A percentile compares a stretch with the other conserved stretches of the same genome.
These are phyloP conservation scores for Meleagris gallopavo DNA, from an alignment of 2,113 vertebrate genomes.

Conservation along the genomic window DNA sequence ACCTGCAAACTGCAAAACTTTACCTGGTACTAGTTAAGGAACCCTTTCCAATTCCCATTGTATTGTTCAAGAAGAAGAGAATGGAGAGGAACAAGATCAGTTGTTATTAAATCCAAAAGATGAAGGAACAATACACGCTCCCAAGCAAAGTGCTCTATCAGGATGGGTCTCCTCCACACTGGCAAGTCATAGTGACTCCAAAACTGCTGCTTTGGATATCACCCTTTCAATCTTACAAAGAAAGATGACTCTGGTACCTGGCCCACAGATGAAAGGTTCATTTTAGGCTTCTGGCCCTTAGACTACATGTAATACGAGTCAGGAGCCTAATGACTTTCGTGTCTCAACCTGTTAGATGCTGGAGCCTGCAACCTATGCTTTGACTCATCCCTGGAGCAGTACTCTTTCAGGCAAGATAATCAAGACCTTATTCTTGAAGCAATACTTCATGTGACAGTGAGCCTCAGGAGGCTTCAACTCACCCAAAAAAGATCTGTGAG, in stretches of 20 bases:
- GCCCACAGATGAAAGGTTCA: constrained; percentile 71
- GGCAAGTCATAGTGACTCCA: constrained; percentile 10
- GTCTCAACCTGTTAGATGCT: constrained; percentile 61
- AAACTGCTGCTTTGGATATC: constrained; percentile 53
- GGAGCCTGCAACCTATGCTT: constrained; percentile 56
- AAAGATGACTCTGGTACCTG: constrained; percentile 71
- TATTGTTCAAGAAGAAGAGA: not conserved
- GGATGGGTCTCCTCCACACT: not conserved
- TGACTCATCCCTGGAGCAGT: constrained; percentile 64
- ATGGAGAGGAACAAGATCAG: not conserved
- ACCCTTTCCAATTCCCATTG: not conserved
- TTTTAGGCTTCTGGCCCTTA: constrained; percentile 68
- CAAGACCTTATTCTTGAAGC: constrained; percentile 53
- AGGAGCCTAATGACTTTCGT: constrained; percentile 63
- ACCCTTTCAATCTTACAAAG: constrained; percentile 47
- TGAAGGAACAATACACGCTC: not conserved
- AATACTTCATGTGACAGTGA: constrained; percentile 14
- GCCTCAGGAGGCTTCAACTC: not conserved
- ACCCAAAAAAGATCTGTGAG: not conserved
- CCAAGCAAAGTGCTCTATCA: not conserved
- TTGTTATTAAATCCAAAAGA: not conserved
- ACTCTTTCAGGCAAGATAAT: constrained; percentile 64
- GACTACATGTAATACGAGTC: constrained; percentile 61
- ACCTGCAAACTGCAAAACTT: not conserved
- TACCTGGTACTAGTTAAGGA: not conserved